Conservation (phyloP, 2,797 vertebrate species). For the Valencia hispanica region DNA sequence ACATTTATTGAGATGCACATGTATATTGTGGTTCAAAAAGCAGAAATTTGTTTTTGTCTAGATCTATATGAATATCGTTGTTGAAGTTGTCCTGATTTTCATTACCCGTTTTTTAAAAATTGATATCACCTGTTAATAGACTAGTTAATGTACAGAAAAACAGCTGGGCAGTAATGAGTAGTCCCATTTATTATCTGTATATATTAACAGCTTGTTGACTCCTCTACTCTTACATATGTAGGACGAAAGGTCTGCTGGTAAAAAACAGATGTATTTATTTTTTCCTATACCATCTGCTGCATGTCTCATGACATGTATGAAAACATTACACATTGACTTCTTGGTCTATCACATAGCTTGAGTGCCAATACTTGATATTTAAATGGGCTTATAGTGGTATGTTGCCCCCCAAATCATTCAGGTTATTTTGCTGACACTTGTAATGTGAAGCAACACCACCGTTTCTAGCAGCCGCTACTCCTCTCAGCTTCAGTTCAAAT, state of each 20-base stretch:
- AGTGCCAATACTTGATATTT: constrained; percentile 34
- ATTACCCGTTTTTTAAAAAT: too few relatives aligned
- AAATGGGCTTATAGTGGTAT: constrained; percentile 34
- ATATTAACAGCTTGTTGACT: background rate
- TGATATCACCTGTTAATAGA: background rate
- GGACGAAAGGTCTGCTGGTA: background rate
- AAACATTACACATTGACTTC: background rate
- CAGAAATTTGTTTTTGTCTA: too few relatives aligned
- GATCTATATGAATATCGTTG: background rate
- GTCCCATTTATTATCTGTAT: background rate
- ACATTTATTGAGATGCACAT: background rate
- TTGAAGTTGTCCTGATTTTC: background rate
- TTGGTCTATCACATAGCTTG: constrained; percentile 5
- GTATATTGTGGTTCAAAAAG: background rate
- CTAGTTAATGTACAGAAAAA: background rate
- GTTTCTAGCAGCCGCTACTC: constrained; percentile 6
- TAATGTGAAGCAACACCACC: constrained; percentile 20
- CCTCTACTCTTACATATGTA: background rate
- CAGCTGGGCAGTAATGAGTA: background rate
- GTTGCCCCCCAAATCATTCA: constrained; percentile 18
- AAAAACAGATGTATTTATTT: background rate
- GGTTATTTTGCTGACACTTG: constrained; percentile 27
- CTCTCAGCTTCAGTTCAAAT: constrained; percentile 31
- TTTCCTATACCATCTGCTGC: constrained; percentile 17
- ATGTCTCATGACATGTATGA: constrained; percentile 8